Evolutionary conservation across 2,797 vertebrate genomes (phyloP).

Genomic region (Botia almorhae): DNA sequence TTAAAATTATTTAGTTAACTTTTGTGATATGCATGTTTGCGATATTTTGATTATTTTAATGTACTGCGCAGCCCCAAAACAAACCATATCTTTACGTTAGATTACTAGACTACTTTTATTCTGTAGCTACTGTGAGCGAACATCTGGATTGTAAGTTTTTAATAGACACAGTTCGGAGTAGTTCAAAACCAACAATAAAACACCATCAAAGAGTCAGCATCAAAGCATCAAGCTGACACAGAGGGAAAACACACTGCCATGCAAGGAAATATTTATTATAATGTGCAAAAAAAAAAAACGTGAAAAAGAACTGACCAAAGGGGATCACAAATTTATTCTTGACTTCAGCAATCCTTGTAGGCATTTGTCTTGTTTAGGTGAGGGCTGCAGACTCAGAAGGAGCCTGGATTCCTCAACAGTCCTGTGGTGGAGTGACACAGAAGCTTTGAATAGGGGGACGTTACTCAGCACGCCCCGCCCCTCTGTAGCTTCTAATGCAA

Average conservation of each 20-base stretch:
- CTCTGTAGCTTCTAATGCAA: constrained; percentile 78
- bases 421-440: constrained; percentile 39
- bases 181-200: constrained; percentile 20
- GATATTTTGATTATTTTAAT: too few relatives aligned
- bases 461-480: constrained; percentile 78
- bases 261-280: not conserved
- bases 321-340: not conserved
- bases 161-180: constrained; percentile 4
- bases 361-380: constrained; percentile 18
- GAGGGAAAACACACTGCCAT: constrained; percentile 3
- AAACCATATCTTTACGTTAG: not conserved
- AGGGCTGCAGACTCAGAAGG: constrained; percentile 38
- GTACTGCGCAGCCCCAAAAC: not conserved
- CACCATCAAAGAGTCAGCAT: constrained; percentile 27
- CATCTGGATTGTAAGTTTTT: constrained; percentile 23
- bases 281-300: constrained; percentile 26
- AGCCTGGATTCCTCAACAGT: constrained; percentile 36
- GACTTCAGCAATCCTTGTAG: not conserved
- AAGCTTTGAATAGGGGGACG: constrained; percentile 70
- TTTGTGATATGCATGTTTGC: too few relatives aligned
- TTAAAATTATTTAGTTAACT: too few relatives aligned
- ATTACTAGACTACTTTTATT: constrained; percentile 5
- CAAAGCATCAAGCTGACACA: constrained; percentile 33
- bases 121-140: not conserved
- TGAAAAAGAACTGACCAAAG: not conserved